phyloP scores from a whole-genome alignment of 2,888 invertebrate species.

The Ophioninae sp. region DNA sequence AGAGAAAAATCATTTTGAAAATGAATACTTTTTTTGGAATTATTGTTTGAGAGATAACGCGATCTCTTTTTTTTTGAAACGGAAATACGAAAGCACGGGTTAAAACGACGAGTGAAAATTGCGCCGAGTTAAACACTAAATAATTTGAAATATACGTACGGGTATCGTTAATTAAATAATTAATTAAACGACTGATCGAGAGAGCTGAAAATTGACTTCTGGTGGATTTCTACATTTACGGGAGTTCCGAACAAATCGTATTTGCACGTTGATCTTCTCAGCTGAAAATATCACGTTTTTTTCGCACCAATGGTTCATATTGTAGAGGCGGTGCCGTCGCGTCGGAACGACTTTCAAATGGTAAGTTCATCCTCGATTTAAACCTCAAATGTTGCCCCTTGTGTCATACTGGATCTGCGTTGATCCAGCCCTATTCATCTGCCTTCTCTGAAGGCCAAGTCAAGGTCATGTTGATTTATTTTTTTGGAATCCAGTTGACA shows the following conservation, averaged over 20 bases:
- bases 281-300: slow-evolving; percentile 63
- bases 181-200: not conserved
- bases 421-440: not conserved
- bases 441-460: too few relatives aligned
- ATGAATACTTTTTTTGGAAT: slow-evolving; percentile 16
- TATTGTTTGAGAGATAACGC: not conserved
- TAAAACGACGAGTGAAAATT: slow-evolving; percentile 34
- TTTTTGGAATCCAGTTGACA: too few relatives aligned
- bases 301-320: slow-evolving; percentile 80
- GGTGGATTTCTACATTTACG: slow-evolving; percentile 22
- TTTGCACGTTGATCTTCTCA: slow-evolving; percentile 62
- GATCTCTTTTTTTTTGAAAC: slow-evolving; percentile 11
- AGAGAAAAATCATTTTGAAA: not conserved
- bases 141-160: slow-evolving; percentile 21
- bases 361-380: slow-evolving; percentile 71
- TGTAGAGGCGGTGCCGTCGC: slow-evolving; percentile 80
- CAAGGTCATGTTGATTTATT: too few relatives aligned
- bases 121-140: slow-evolving; percentile 28
- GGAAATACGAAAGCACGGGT: slow-evolving; percentile 28
- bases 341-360: slow-evolving; percentile 80
- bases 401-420: slow-evolving; percentile 5
- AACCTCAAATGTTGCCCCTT: slow-evolving; percentile 37
- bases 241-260: slow-evolving; percentile 23
- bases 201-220: slow-evolving; percentile 30
- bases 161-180: not conserved